Base-by-base conservation (phyloP, 2,888 invertebrate species). In the Pedicia rivosa region DNA sequence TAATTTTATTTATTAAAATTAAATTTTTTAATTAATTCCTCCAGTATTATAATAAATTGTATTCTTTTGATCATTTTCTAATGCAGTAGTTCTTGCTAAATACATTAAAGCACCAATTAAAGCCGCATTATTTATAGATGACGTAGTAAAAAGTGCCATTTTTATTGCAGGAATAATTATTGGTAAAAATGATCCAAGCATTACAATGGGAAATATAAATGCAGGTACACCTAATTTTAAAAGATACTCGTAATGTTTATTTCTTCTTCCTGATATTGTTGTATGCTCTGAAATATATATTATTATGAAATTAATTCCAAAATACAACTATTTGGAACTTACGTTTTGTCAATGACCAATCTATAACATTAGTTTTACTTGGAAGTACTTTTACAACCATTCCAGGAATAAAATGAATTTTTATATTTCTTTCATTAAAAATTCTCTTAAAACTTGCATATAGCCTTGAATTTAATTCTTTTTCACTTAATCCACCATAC, bases 151-250 rank as follows among this genome's bases (percentile, higher is more conserved):
- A 1, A 73, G 71, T 52, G 72, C 69, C 66, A 78, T 66, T 51
- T 77, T 76, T 12, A 79, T 50, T 0, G 71, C 72, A 1, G 78
- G 78, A 48, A 79, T 53, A 13, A 77, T 53, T 53, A 78, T 78
- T 0, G 78, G 78, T 49, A 78, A 53, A 32, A 78, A 57, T 9
- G 75, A 74, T 2, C 77, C 70, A 64, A 78, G 64, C 1, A 76
- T 50, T 3, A 78, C 63, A 1, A 72, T 73, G 1, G 78, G 78
- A 42, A 75, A 52, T 14, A 74, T 48, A 35, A 77, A 47, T 20
- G 69, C 61, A 1, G 75, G 75, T 29, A 73, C 55, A 0, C 60
- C 61, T 48, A 61, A 53, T 41, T 61, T 57, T 27, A 61, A 41
- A 45, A 61, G 51, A 33, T 41, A 38, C 14, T 43, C 22, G 51